phyloP scores from a whole-genome alignment of 1,140 invertebrate genomes.

The Hycleus cichorii region DNA sequence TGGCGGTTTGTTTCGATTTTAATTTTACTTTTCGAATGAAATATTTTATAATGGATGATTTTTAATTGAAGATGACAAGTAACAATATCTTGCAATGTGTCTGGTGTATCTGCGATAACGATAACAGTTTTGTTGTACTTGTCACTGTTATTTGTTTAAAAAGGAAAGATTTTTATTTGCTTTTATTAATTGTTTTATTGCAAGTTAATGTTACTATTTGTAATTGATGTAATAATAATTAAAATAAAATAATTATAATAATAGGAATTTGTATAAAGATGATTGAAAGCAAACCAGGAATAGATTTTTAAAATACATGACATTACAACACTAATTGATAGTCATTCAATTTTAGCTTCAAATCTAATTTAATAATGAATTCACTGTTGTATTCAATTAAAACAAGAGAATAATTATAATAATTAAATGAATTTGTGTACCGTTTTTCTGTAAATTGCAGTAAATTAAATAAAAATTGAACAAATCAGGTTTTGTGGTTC shows the following conservation, averaged over 20 bases:
- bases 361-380: no score
- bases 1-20: no score
- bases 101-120: constrained; percentile 15
- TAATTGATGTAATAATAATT: neutral
- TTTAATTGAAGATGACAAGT: constrained; percentile 4
- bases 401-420: neutral
- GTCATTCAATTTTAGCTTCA: no score
- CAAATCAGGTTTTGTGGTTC: constrained; percentile 5
- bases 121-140: neutral
- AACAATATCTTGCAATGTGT: constrained; percentile 25
- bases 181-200: constrained; percentile 27
- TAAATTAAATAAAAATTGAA: neutral
- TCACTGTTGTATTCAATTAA: neutral
- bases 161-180: no score
- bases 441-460: neutral
- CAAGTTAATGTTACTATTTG: constrained; percentile 30
- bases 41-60: constrained; percentile 4
- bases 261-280: no score
- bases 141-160: constrained; percentile 32
- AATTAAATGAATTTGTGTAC: neutral
- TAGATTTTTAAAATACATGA: no score
- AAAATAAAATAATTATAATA: no score
- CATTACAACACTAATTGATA: no score
- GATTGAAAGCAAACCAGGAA: no score
- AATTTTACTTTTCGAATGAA: neutral